These are phyloP conservation scores for Rotaria macrura DNA, from an alignment of 2,888 invertebrate species.

Conservation along the genomic window DNA sequence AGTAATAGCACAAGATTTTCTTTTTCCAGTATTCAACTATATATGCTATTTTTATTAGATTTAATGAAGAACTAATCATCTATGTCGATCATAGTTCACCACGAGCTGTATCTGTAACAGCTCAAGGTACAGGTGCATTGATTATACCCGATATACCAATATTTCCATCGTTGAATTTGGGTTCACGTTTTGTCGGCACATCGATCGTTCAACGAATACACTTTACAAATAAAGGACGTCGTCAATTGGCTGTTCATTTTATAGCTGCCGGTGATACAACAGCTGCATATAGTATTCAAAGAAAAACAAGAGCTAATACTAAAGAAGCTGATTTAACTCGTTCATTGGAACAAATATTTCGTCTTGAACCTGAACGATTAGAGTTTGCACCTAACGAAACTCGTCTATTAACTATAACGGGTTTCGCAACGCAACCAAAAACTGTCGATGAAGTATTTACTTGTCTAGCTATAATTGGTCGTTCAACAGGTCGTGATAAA, in stretches of 20 bases:
- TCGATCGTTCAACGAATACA: conserved; percentile 37
- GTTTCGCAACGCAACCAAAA: conserved; percentile 45
- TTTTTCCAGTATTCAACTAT: background rate
- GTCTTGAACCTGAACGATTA: conserved; percentile 45
- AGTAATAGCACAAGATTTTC: conserved; percentile 36
- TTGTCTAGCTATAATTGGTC: conserved; percentile 49
- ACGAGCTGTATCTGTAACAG: conserved; percentile 52
- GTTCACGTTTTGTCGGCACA: conserved; percentile 58
- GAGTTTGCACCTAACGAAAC: conserved; percentile 47
- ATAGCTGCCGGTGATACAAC: conserved; percentile 42
- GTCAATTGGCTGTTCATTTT: conserved; percentile 50
- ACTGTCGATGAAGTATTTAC: conserved; percentile 44
- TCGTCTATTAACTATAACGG: conserved; percentile 43
- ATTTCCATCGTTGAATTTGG: conserved; percentile 56
- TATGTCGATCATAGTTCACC: conserved; percentile 50
- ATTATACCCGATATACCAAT: conserved; percentile 58
- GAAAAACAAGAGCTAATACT: background rate
- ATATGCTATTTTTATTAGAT: conserved; percentile 37
- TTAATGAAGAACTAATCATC: conserved; percentile 48
- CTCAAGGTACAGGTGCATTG: conserved; percentile 60
- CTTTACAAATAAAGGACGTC: conserved; percentile 48
- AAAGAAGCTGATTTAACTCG: conserved; percentile 11
- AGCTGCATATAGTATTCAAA: background rate
- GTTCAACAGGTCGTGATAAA: conserved; percentile 49
- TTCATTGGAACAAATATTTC: background rate